phyloP scores from a whole-genome alignment of 2,888 invertebrate genomes.

The Drosophila nigritarsus region DNA sequence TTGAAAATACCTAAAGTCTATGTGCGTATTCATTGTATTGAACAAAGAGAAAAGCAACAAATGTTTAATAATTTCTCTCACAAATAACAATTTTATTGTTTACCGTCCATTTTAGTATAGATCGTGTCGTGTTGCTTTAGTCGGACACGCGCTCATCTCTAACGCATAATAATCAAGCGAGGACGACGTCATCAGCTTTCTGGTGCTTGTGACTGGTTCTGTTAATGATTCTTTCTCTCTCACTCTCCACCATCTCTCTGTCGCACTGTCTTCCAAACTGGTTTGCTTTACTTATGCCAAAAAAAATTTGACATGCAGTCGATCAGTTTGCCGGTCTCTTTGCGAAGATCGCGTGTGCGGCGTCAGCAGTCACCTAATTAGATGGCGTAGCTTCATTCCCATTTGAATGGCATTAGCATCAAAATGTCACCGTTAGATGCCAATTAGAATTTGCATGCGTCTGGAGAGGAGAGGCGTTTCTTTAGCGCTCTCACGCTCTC shows the following conservation, averaged over 20 bases:
- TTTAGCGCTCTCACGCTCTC: neutral
- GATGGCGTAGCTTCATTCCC: conserved; percentile 32
- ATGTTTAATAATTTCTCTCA: neutral
- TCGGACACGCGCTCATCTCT: conserved; percentile 1
- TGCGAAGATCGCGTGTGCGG: conserved; percentile 52
- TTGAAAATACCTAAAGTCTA: neutral
- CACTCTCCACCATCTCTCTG: neutral
- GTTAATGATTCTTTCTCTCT: conserved; percentile 27
- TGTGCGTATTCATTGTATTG: neutral
- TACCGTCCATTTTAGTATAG: neutral
- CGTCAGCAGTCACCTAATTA: conserved; percentile 6
- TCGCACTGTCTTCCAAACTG: conserved; percentile 31
- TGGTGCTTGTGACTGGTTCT: conserved; percentile 27
- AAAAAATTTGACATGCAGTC: conserved; percentile 48
- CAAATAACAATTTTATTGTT: neutral
- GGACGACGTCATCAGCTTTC: conserved; percentile 55
- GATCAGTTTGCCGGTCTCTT: conserved; percentile 66
- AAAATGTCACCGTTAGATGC: conserved; percentile 32
- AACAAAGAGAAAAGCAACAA: neutral
- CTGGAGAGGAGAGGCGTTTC: conserved; percentile 37
- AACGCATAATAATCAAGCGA: conserved; percentile 11
- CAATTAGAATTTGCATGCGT: conserved; percentile 32
- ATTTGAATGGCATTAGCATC: conserved; percentile 36
- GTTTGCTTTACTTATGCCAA: conserved; percentile 43
- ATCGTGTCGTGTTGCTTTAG: neutral